A percentile compares a stretch with the other conserved stretches of the same genome.
Conservation (phyloP, 2,113 vertebrate species). For the Centropus unirufus region DNA sequence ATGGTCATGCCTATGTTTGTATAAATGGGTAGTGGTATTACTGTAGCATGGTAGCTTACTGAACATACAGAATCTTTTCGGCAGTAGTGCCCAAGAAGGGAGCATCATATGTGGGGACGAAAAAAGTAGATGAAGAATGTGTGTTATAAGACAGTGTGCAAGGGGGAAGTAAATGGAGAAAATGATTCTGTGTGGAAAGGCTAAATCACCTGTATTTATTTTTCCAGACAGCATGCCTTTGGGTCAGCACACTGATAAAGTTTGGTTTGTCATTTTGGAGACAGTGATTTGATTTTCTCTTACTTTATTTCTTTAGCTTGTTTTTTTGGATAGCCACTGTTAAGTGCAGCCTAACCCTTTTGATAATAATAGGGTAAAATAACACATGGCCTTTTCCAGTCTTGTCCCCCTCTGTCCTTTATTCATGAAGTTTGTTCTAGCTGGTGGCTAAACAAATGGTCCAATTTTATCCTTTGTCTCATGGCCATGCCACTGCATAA, state of each 20-base stretch:
- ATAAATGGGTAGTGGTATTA: neutral
- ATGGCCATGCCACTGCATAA: neutral
- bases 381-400: neutral
- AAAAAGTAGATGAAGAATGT: neutral
- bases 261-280: neutral
- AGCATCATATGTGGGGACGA: neutral
- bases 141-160: neutral
- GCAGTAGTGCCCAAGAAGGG: neutral
- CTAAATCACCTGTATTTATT: constrained; percentile 7
- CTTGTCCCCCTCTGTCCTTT: neutral
- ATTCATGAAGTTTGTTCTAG: neutral
- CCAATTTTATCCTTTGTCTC: neutral
- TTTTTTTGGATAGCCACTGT: neutral
- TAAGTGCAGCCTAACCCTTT: neutral
- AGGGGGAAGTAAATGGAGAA: neutral
- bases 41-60: neutral
- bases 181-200: neutral
- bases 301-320: neutral
- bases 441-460: neutral
- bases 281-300: constrained; percentile 43
- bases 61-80: neutral
- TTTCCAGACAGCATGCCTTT: neutral
- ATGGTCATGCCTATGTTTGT: neutral
- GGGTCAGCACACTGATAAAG: neutral
- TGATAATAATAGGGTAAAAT: neutral